Conservation (phyloP, 2,113 vertebrate species). For the Phyllostomus discolor region DNA sequence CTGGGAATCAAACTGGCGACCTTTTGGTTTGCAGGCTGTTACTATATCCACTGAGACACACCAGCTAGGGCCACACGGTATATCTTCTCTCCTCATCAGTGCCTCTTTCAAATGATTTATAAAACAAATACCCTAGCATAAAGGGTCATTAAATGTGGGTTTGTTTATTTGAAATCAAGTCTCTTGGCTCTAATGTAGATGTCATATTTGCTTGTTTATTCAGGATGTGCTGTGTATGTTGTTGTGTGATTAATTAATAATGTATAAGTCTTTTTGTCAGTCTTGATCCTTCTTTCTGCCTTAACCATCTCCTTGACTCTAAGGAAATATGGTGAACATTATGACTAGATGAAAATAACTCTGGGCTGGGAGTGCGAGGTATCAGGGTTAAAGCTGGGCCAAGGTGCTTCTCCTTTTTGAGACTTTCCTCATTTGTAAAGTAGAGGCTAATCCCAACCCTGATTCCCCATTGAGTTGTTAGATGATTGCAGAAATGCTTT, state of each 20-base stretch:
- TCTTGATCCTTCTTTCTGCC: background rate
- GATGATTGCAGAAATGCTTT: background rate
- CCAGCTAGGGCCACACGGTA: too few relatives aligned
- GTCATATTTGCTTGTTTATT: background rate
- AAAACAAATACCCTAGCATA: background rate
- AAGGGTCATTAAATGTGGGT: background rate
- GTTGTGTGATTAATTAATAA: slow-evolving; percentile 4
- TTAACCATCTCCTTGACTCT: background rate
- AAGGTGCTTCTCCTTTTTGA: background rate
- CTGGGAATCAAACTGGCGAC: too few relatives aligned
- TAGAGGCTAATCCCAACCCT: background rate
- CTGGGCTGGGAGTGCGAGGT: background rate
- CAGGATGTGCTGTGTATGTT: background rate
- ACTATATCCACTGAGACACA: too few relatives aligned
- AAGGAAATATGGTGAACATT: background rate
- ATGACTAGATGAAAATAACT: background rate
- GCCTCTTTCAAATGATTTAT: background rate
- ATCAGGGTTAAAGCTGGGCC: background rate
- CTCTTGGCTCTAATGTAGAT: background rate
- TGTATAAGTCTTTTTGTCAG: background rate
- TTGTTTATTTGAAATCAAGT: slow-evolving; percentile 4
- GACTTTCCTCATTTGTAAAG: background rate
- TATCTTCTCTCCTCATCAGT: background rate
- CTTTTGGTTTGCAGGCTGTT: too few relatives aligned
- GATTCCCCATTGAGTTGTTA: background rate